Evolutionary conservation across 64 coral and sea anemone species (phyloP).

Genomic region (Astreopora myriophthalma): DNA sequence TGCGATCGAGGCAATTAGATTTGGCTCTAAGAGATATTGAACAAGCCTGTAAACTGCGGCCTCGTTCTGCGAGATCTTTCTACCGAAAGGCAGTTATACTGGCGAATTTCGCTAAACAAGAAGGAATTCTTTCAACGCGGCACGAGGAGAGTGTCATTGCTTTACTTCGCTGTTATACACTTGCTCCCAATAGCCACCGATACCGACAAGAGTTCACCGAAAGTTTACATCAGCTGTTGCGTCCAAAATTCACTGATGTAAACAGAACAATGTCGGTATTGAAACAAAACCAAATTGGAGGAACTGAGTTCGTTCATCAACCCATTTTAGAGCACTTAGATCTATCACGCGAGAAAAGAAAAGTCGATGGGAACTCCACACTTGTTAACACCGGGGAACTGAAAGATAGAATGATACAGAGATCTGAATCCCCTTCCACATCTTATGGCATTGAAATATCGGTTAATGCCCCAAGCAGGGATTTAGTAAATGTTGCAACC

Average conservation of each 20-base stretch:
- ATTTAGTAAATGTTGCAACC: background rate
- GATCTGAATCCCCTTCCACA: background rate
- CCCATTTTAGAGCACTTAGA: background rate
- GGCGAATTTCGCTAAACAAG: background rate
- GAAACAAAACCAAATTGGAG: background rate
- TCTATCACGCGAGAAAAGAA: background rate
- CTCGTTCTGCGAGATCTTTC: slow-evolving; percentile 24
- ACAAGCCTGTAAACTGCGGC: slow-evolving; percentile 20
- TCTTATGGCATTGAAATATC: too few relatives aligned
- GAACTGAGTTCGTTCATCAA: background rate
- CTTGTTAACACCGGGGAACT: background rate
- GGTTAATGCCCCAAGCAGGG: background rate
- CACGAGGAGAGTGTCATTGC: slow-evolving; percentile 20
- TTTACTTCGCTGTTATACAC: slow-evolving; percentile 39
- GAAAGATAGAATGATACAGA: background rate
- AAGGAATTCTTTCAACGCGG: slow-evolving; percentile 8
- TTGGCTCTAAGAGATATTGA: slow-evolving; percentile 71
- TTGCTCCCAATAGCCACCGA: slow-evolving; percentile 43
- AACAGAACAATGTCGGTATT: slow-evolving; percentile 9
- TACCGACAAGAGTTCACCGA: slow-evolving; percentile 49
- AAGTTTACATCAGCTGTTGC: slow-evolving; percentile 38
- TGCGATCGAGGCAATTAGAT: slow-evolving; percentile 13
- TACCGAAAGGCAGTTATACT: slow-evolving; percentile 66
- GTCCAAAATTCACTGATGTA: slow-evolving; percentile 68
- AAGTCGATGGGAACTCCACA: too few relatives aligned